Evolutionary conservation across 2,888 invertebrate species (phyloP).

Genomic region (Monoplex corrugatus): DNA sequence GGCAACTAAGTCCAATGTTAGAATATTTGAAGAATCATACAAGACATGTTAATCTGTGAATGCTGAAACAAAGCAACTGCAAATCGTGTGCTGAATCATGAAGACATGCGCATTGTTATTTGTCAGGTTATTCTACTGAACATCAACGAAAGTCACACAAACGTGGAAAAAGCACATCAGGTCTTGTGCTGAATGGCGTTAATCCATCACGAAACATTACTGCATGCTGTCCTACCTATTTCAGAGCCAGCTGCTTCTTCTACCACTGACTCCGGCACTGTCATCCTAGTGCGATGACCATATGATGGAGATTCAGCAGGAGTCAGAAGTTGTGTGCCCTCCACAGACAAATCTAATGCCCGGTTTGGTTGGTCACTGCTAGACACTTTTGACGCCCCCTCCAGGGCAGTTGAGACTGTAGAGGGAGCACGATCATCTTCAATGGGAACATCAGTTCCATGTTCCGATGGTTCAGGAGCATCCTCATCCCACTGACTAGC

Average conservation of each 20-base stretch:
- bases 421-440: constrained; percentile 39
- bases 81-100: too few relatives aligned
- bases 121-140: background rate
- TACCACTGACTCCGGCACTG: constrained; percentile 30
- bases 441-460: background rate
- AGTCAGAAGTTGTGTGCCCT: constrained; percentile 43
- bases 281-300: constrained; percentile 37
- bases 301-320: constrained; percentile 36
- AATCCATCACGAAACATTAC: background rate
- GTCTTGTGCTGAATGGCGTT: background rate
- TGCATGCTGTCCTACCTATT: constrained; percentile 27
- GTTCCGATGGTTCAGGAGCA: constrained; percentile 18
- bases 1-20: too few relatives aligned
- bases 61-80: background rate
- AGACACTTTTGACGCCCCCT: constrained; percentile 32
- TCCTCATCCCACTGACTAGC: constrained; percentile 46
- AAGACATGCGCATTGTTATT: too few relatives aligned
- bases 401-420: constrained; percentile 38
- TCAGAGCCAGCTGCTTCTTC: constrained; percentile 15
- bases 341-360: constrained; percentile 8
- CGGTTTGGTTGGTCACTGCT: background rate
- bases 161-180: background rate
- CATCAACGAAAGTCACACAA: background rate
- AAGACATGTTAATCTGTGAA: background rate
- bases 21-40: background rate